Percentiles rank a stretch among this genome's conserved stretches.
Conservation (phyloP, 2,113 vertebrate species). For the Rhineura floridana region DNA sequence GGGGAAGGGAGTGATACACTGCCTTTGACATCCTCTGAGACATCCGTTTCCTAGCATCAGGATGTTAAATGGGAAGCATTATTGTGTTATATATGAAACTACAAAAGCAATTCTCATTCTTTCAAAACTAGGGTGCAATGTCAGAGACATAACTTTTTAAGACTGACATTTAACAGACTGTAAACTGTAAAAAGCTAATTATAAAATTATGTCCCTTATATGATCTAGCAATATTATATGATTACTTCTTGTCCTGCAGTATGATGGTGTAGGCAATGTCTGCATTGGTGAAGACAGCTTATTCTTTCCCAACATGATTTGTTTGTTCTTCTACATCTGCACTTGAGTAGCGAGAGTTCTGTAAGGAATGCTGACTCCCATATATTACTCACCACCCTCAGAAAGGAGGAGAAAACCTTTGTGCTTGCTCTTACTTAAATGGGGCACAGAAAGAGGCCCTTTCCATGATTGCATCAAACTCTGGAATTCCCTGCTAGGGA, state of each 20-base stretch:
- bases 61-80: neutral
- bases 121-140: neutral
- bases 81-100: neutral
- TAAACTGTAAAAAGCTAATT: slow-evolving; percentile 11
- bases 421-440: neutral
- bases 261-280: neutral
- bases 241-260: neutral
- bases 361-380: neutral
- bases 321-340: neutral
- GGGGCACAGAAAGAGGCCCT: neutral
- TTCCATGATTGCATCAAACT: neutral
- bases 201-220: slow-evolving; percentile 7
- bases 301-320: no score
- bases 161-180: slow-evolving; percentile 16
- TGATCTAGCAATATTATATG: neutral
- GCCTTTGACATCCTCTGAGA: neutral
- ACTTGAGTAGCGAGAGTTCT: neutral
- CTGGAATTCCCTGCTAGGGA: neutral
- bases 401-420: neutral
- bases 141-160: slow-evolving; percentile 15
- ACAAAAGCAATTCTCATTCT: neutral
- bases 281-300: neutral
- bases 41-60: neutral
- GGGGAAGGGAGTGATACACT: neutral
- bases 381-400: neutral